A percentile compares a stretch with the other conserved stretches of the same genome.
phyloP scores from a whole-genome alignment of 2,888 invertebrate species.

The Spodoptera picta region DNA sequence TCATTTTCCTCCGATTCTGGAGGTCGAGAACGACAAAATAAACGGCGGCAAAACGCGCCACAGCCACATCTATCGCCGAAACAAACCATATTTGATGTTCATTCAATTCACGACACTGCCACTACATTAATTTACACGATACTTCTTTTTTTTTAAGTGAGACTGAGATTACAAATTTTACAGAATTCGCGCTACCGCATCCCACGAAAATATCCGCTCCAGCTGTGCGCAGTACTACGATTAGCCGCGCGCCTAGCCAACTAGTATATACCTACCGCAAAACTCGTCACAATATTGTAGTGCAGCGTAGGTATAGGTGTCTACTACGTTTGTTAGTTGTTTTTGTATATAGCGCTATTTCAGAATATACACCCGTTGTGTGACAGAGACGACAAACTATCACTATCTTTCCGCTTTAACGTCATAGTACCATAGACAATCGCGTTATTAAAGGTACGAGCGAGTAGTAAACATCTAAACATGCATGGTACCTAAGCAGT shows the following conservation, averaged over 20 bases:
- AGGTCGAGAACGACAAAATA: constrained; percentile 74
- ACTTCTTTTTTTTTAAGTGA: constrained; percentile 42
- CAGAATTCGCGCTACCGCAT: constrained; percentile 61
- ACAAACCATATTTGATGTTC: constrained; percentile 68
- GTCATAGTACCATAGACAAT: constrained; percentile 36
- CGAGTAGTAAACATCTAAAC: no score
- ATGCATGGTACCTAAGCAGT: no score
- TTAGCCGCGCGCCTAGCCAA: constrained; percentile 53
- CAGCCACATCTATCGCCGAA: constrained; percentile 74
- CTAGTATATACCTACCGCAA: constrained; percentile 44
- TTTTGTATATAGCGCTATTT: constrained; percentile 29
- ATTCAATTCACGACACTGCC: constrained; percentile 47
- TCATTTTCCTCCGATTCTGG: constrained; percentile 57
- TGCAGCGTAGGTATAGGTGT: constrained; percentile 4
- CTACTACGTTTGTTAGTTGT: constrained; percentile 37
- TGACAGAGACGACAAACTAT: constrained; percentile 9
- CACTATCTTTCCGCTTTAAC: constrained; percentile 15
- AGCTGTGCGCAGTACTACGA: constrained; percentile 50
- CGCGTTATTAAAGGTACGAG: background rate
- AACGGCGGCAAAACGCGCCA: constrained; percentile 75
- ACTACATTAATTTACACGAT: constrained; percentile 46
- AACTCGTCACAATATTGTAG: constrained; percentile 35
- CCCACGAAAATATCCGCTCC: constrained; percentile 75
- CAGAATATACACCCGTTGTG: constrained; percentile 17
- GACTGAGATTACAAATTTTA: constrained; percentile 33